These are phyloP conservation scores for Drosophila biarmipes DNA, from an alignment of 1,140 invertebrate species.

Conservation along the genomic window DNA sequence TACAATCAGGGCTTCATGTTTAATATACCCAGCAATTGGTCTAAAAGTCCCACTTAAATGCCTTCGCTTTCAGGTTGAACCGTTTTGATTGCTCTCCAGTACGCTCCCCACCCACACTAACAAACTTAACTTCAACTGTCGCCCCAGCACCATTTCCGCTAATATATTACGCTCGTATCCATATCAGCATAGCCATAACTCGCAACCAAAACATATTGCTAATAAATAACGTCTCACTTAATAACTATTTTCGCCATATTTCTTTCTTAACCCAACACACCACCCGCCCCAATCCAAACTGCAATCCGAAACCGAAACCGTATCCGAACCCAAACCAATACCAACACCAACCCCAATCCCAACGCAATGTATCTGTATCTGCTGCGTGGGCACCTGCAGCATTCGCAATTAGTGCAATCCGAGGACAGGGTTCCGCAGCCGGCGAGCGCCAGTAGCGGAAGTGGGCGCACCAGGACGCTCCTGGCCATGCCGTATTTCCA, in stretches of 20 bases:
- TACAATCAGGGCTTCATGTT: neutral
- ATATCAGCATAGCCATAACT: conserved; percentile 31
- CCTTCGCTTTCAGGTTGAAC: neutral
- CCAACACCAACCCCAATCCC: conserved; percentile 7
- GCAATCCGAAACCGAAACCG: too few relatives aligned
- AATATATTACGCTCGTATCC: conserved; percentile 14
- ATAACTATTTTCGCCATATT: conserved; percentile 54
- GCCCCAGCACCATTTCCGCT: neutral
- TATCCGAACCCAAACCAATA: neutral
- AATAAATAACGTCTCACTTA: conserved; percentile 56
- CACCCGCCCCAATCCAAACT: conserved; percentile 2
- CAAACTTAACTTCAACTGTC: neutral
- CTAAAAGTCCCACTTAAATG: conserved; percentile 1
- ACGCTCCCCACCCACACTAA: neutral
- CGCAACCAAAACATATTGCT: conserved; percentile 34
- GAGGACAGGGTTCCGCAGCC: conserved; percentile 72
- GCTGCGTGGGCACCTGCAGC: conserved; percentile 33
- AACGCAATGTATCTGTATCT: conserved; percentile 7
- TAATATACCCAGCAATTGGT: neutral
- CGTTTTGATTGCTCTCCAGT: neutral
- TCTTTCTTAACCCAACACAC: conserved; percentile 29
- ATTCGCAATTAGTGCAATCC: conserved; percentile 75
- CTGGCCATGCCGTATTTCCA: conserved; percentile 88
- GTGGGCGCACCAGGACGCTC: conserved; percentile 85
- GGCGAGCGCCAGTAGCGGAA: conserved; percentile 86